Percentiles rank a stretch among this genome's conserved stretches.
Evolutionary conservation across 2,113 vertebrate genomes (phyloP).

Genomic region (Varanus komodoensis): DNA sequence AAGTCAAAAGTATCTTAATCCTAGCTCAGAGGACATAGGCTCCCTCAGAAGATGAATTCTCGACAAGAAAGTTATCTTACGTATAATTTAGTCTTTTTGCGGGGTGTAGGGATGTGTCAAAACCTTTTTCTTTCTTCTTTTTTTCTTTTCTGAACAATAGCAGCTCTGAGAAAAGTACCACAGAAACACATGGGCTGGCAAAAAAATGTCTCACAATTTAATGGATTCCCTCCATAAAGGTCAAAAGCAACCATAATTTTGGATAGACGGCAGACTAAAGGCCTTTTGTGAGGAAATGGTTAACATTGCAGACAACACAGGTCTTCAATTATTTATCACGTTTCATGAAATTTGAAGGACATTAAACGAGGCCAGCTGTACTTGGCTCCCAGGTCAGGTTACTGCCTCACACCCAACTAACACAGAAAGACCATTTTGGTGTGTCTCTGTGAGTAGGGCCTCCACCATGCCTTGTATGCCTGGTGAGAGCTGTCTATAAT

Average conservation of each 20-base stretch:
- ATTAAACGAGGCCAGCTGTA: slow-evolving; percentile 69
- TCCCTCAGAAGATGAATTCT: slow-evolving; percentile 48
- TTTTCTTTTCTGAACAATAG: slow-evolving; percentile 39
- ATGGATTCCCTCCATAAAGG: background rate
- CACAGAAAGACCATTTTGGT: slow-evolving; percentile 68
- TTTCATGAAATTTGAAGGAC: slow-evolving; percentile 64
- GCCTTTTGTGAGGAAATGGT: slow-evolving; percentile 35
- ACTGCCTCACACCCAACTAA: slow-evolving; percentile 68
- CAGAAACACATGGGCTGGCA: background rate
- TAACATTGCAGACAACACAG: slow-evolving; percentile 38
- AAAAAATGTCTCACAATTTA: slow-evolving; percentile 11
- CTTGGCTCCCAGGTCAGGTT: slow-evolving; percentile 72
- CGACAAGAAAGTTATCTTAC: slow-evolving; percentile 56
- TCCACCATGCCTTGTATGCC: slow-evolving; percentile 49
- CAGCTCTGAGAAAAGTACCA: slow-evolving; percentile 39
- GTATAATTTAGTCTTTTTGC: slow-evolving; percentile 53
- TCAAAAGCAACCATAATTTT: background rate
- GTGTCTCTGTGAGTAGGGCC: slow-evolving; percentile 64
- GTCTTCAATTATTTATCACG: slow-evolving; percentile 62
- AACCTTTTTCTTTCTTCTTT: slow-evolving; percentile 6
- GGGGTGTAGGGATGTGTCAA: slow-evolving; percentile 18
- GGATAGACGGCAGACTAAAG: slow-evolving; percentile 3
- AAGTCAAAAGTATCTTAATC: slow-evolving; percentile 67
- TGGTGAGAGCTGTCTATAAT: slow-evolving; percentile 70
- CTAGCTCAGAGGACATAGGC: slow-evolving; percentile 58